These are phyloP conservation scores for Subacronicta megacephala DNA, from an alignment of 2,888 invertebrate species.

Conservation along the genomic window DNA sequence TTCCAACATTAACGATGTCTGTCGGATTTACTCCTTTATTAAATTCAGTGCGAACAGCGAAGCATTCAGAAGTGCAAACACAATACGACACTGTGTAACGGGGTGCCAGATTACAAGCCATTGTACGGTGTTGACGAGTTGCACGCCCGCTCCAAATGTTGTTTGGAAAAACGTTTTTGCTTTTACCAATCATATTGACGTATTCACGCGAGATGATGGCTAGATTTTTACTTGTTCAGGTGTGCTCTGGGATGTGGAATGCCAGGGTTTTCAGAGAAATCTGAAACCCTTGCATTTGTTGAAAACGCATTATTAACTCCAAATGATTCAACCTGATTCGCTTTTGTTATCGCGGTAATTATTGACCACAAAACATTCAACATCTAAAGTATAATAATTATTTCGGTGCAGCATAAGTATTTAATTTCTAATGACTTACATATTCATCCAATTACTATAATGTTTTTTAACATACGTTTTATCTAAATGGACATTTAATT, in stretches of 20 bases:
- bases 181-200: conserved; percentile 21
- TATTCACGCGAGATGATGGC: conserved; percentile 19
- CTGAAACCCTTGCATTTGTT: too few relatives aligned
- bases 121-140: conserved; percentile 35
- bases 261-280: too few relatives aligned
- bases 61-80: conserved; percentile 45
- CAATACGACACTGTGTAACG: conserved; percentile 50
- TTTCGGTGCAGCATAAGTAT: too few relatives aligned
- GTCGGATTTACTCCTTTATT: conserved; percentile 67
- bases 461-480: too few relatives aligned
- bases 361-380: too few relatives aligned
- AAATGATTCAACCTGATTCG: too few relatives aligned
- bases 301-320: too few relatives aligned
- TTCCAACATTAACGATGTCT: conserved; percentile 64
- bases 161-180: conserved; percentile 46
- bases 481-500: conserved; percentile 13
- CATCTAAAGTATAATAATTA: neutral
- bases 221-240: conserved; percentile 30
- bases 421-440: too few relatives aligned
- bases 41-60: conserved; percentile 57
- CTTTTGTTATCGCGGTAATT: too few relatives aligned
- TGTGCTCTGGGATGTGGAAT: conserved; percentile 2
- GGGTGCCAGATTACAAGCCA: conserved; percentile 44
- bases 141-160: conserved; percentile 27
- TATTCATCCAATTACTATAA: too few relatives aligned